Conservation (phyloP, 2,797 vertebrate genomes). For the Bucorvus abyssinicus region DNA sequence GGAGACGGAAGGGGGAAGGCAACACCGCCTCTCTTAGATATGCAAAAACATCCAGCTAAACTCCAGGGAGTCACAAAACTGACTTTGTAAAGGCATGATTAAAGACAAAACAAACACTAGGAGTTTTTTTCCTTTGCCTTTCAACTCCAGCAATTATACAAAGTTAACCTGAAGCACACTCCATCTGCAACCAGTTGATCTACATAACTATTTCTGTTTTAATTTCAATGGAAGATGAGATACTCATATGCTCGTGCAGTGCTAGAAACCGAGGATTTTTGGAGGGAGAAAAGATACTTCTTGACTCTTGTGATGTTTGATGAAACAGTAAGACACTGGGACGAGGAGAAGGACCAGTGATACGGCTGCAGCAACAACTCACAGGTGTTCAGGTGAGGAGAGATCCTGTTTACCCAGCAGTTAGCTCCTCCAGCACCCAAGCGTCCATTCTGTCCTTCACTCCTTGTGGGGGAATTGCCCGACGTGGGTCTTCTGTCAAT, state of each 20-base stretch:
- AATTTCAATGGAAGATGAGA: not conserved
- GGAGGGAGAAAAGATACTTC: not conserved
- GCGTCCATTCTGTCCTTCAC: not conserved
- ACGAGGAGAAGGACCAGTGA: not conserved
- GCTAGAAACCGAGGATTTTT: not conserved
- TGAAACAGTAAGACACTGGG: not conserved
- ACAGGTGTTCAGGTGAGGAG: not conserved
- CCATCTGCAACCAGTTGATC: not conserved
- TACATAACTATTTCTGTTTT: not conserved
- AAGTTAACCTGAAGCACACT: slow-evolving; percentile 41
- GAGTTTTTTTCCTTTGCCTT: not conserved
- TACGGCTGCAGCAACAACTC: not conserved
- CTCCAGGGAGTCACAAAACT: slow-evolving; percentile 37
- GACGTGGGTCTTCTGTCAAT: not conserved
- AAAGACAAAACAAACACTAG: slow-evolving; percentile 49
- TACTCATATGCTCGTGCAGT: not conserved
- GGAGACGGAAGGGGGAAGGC: not conserved
- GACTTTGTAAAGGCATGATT: slow-evolving; percentile 40
- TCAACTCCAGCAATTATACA: slow-evolving; percentile 38
- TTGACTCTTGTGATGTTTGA: not conserved
- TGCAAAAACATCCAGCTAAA: slow-evolving; percentile 35
- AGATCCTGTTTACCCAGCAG: not conserved
- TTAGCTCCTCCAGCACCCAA: not conserved
- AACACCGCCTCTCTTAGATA: not conserved
- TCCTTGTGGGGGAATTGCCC: not conserved